phyloP scores from a whole-genome alignment of 1,140 invertebrate genomes.

The Heliconius nattereri region DNA sequence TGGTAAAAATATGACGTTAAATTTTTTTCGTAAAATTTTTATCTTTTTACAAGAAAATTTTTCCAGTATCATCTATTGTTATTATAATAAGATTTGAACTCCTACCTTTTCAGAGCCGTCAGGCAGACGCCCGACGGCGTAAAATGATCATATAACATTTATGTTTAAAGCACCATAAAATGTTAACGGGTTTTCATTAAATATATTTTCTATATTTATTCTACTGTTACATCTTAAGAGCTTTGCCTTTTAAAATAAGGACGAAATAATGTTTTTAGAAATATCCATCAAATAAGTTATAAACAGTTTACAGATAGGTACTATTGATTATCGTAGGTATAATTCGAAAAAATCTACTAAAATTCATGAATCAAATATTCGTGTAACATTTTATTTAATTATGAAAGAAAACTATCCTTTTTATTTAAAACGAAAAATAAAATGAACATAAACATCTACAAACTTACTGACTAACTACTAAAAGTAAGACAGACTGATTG shows the following conservation, averaged over 20 bases:
- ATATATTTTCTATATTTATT: background rate
- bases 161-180: background rate
- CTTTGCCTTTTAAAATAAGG: background rate
- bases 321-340: too few relatives aligned
- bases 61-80: background rate
- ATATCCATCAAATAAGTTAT: too few relatives aligned
- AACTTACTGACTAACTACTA: too few relatives aligned
- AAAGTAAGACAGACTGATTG: too few relatives aligned
- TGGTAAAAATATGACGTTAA: background rate
- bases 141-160: slow-evolving; percentile 7
- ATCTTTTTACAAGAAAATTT: background rate
- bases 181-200: background rate
- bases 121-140: background rate
- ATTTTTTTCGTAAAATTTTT: too few relatives aligned
- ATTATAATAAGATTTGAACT: slow-evolving; percentile 1
- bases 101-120: slow-evolving; percentile 1
- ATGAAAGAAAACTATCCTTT: too few relatives aligned
- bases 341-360: too few relatives aligned
- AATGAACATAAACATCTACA: too few relatives aligned
- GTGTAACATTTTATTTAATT: too few relatives aligned
- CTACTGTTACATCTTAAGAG: background rate
- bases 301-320: too few relatives aligned
- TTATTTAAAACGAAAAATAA: too few relatives aligned
- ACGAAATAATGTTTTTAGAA: background rate
- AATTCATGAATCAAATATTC: too few relatives aligned